Percentiles rank a stretch among this genome's conserved stretches.
These are phyloP conservation scores for Oryctes rhinoceros DNA, from an alignment of 1,140 invertebrate species.

Conservation along the genomic window DNA sequence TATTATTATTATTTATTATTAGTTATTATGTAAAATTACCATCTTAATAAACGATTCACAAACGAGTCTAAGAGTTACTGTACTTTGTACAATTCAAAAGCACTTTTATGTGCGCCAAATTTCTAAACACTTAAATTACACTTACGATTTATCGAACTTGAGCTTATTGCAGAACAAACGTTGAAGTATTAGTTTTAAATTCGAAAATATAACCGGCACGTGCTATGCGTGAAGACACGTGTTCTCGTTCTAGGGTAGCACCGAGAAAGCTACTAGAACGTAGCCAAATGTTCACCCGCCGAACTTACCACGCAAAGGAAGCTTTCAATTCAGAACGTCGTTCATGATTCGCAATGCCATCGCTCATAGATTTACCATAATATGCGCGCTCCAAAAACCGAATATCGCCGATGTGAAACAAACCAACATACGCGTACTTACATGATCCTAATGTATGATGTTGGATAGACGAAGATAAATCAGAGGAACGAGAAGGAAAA, in stretches of 20 bases:
- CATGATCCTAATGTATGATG: too few relatives aligned
- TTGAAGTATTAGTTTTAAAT: slow-evolving; percentile 9
- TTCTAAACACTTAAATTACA: background rate
- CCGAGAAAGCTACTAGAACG: background rate
- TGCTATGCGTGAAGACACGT: slow-evolving; percentile 9
- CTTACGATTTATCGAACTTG: background rate
- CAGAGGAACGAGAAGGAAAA: background rate
- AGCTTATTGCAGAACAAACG: background rate
- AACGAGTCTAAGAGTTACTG: too few relatives aligned
- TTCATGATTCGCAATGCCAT: slow-evolving; percentile 18
- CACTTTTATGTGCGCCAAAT: too few relatives aligned
- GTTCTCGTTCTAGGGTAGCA: background rate
- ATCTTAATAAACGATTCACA: too few relatives aligned
- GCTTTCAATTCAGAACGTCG: background rate
- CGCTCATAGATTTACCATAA: too few relatives aligned
- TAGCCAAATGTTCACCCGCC: background rate
- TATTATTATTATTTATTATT: too few relatives aligned
- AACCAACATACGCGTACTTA: too few relatives aligned
- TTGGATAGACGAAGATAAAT: too few relatives aligned
- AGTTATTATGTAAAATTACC: too few relatives aligned
- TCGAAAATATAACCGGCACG: background rate
- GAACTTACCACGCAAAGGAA: background rate
- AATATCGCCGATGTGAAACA: too few relatives aligned
- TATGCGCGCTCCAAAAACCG: too few relatives aligned
- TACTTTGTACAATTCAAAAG: too few relatives aligned